A percentile compares a stretch with the other conserved stretches of the same genome.
These are phyloP conservation scores for Cotesia typhae DNA, from an alignment of 1,140 invertebrate species.

Conservation along the genomic window DNA sequence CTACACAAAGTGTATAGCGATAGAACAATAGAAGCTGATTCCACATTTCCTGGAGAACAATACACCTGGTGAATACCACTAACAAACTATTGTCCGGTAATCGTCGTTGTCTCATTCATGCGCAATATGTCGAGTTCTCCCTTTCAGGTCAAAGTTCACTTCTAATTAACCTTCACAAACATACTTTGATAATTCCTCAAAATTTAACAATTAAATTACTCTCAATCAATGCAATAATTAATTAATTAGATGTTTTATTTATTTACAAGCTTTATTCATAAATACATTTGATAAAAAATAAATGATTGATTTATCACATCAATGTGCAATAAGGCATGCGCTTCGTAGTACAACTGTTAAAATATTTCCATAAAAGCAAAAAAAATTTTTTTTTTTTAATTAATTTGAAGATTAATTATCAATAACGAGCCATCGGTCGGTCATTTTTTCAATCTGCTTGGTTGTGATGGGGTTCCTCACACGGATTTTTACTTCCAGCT, in stretches of 20 bases:
- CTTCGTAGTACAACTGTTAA: not conserved
- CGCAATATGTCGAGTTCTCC: slow-evolving; percentile 10
- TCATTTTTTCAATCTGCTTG: slow-evolving; percentile 89
- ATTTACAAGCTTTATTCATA: slow-evolving; percentile 14
- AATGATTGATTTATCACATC: not conserved
- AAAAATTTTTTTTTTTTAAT: not conserved
- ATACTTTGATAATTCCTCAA: not conserved
- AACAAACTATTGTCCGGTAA: slow-evolving; percentile 67
- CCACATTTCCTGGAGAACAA: slow-evolving; percentile 60
- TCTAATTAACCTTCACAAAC: slow-evolving; percentile 5
- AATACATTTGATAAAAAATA: slow-evolving; percentile 11
- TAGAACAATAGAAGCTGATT: slow-evolving; percentile 54
- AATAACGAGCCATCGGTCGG: slow-evolving; percentile 92
- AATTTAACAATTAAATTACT: not conserved
- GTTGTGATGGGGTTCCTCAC: slow-evolving; percentile 89
- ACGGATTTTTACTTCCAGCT: slow-evolving; percentile 89
- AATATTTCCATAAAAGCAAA: slow-evolving; percentile 10
- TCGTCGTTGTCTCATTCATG: slow-evolving; percentile 51
- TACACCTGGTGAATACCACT: slow-evolving; percentile 63
- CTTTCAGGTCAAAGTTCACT: slow-evolving; percentile 19
- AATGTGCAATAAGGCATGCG: not conserved
- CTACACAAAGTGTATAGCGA: not conserved
- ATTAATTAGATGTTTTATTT: not conserved
- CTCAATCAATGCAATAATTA: not conserved
- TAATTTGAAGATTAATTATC: slow-evolving; percentile 62